Percentiles rank a stretch among this genome's conserved stretches.
Evolutionary conservation across 1,140 invertebrate genomes (phyloP).

Genomic region (Drosophila pseudoobscura): DNA sequence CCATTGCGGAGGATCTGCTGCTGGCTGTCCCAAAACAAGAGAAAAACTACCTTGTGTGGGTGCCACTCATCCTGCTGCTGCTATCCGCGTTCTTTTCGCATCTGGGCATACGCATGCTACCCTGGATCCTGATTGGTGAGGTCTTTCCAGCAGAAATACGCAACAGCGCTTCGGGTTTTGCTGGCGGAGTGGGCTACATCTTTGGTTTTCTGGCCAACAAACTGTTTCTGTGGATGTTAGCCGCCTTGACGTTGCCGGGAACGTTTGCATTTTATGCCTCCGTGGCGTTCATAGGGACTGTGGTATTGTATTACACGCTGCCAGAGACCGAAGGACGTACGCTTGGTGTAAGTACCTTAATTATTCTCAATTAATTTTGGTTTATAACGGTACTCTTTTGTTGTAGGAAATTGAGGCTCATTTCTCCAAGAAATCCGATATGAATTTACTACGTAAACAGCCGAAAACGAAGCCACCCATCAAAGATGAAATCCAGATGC

Average conservation of each 20-base stretch:
- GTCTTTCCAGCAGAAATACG: conserved; percentile 87
- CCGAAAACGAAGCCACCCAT: conserved; percentile 17
- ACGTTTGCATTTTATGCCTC: conserved; percentile 86
- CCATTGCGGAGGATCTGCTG: conserved; percentile 63
- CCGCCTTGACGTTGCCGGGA: conserved; percentile 86
- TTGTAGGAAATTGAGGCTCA: conserved; percentile 88
- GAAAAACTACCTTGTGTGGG: conserved; percentile 86
- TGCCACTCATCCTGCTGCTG: conserved; percentile 88
- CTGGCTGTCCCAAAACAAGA: conserved; percentile 75
- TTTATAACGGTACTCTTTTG: neutral
- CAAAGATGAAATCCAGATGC: conserved; percentile 37
- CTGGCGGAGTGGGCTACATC: conserved; percentile 88
- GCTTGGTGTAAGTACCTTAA: conserved; percentile 82
- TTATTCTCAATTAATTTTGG: neutral
- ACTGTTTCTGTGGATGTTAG: conserved; percentile 87
- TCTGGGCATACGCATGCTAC: conserved; percentile 88
- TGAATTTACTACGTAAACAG: conserved; percentile 63
- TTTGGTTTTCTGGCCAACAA: conserved; percentile 90
- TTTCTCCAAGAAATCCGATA: conserved; percentile 84
- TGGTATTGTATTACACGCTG: conserved; percentile 84
- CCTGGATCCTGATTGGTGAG: conserved; percentile 91
- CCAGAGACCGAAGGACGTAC: conserved; percentile 92
- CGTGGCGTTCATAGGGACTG: conserved; percentile 86
- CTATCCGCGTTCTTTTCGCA: conserved; percentile 88
- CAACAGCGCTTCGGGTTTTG: conserved; percentile 87